Conservation (phyloP, 1,140 invertebrate species). For the Euura lappo region DNA sequence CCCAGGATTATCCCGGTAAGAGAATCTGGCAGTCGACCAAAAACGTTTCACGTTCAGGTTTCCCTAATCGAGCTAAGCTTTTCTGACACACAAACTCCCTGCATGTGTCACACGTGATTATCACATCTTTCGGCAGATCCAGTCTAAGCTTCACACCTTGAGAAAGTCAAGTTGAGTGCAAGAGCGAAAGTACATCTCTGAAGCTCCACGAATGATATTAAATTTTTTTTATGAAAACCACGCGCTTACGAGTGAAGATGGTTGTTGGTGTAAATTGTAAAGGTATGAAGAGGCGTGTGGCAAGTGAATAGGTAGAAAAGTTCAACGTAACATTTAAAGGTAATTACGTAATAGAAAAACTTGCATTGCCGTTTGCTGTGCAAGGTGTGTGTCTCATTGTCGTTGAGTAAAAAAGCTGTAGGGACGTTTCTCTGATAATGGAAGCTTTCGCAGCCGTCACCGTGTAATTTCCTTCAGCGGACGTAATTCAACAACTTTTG, state of each 20-base stretch:
- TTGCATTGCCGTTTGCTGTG: neutral
- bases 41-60: neutral
- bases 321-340: neutral
- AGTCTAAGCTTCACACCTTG: too few relatives aligned
- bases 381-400: neutral
- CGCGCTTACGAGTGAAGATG: too few relatives aligned
- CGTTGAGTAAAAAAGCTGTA: neutral
- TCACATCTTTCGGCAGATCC: too few relatives aligned
- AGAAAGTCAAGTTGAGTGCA: too few relatives aligned
- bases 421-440: neutral
- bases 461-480: neutral
- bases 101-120: too few relatives aligned
- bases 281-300: neutral
- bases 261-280: too few relatives aligned
- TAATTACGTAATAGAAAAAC: neutral
- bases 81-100: too few relatives aligned
- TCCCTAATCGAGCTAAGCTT: too few relatives aligned
- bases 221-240: too few relatives aligned
- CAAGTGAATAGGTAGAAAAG: neutral
- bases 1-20: neutral
- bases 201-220: too few relatives aligned
- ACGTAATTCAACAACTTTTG: conserved; percentile 1
- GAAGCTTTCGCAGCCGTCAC: neutral
- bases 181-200: too few relatives aligned
- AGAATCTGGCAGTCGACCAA: neutral